Base-by-base conservation (phyloP, 1,140 invertebrate species). In the Phenacoccus solenopsis region DNA sequence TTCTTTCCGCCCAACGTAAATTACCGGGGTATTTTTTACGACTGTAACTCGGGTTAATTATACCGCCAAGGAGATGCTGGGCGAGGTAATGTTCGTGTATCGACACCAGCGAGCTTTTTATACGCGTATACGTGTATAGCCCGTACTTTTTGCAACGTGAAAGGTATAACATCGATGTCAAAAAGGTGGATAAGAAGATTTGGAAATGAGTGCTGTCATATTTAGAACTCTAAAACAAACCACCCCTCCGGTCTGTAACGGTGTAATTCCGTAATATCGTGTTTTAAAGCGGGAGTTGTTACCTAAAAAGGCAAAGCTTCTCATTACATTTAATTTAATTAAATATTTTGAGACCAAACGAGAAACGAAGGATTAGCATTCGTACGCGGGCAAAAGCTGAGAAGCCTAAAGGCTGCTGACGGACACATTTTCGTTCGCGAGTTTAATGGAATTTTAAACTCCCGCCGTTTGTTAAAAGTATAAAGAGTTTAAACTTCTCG, bases 321-420 rank as follows among this genome's bases (percentile, higher is more conserved):
- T 64, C 59, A 64, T 64, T 64, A 64, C 59, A 64, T 64, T 64
- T 64, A 64, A 64, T 64, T 64, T 64, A 64, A 64, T 64, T 64
- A 64, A 64, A 64, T 64, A 64, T 64, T 64, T 64, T 27, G 59
- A 64, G 22, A 64, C 59, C 59, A 27, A 64, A 64, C 59, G 59
- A 64, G 59, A 25, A 64, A 64, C 59, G 59, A 64, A 64, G 59
- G 59, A 64, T 64, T 64, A 64, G 59, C 59, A 64, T 64, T 64
- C 22, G 59, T 64, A 64, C 59, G 25, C 59, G 9, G 22, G 25
- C 21, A 64, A 64, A 64, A 64, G 59, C 59, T 64, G 59, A 64
- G 59, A 64, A 64, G 59, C 59, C 59, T 64, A 64, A 64, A 64
- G 59, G 59, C 59, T 64, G 59, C 59, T 64, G 59, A 64, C 59